Percentiles rank a stretch among this genome's conserved stretches.
Conservation (phyloP, 2,888 invertebrate genomes). For the Notocelia uddmanniana region DNA sequence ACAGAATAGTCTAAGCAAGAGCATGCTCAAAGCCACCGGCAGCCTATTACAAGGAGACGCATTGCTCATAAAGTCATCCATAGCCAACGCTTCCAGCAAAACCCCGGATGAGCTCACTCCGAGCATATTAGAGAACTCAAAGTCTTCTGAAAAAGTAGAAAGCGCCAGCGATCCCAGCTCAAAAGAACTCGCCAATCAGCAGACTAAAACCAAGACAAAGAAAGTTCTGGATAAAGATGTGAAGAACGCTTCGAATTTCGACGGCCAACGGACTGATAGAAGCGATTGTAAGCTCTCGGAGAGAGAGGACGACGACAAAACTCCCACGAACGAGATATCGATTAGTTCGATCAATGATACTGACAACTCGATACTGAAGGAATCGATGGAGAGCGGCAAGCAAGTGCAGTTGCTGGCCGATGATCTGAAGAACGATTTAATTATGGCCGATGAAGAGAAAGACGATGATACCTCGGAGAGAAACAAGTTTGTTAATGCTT, state of each 20-base stretch:
- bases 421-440: slow-evolving; percentile 81
- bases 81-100: slow-evolving; percentile 66
- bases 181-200: slow-evolving; percentile 63
- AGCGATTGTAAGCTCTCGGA: slow-evolving; percentile 63
- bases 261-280: slow-evolving; percentile 67
- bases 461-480: slow-evolving; percentile 83
- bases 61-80: slow-evolving; percentile 74
- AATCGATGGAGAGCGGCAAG: slow-evolving; percentile 82
- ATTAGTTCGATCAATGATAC: slow-evolving; percentile 81
- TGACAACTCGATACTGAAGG: slow-evolving; percentile 79
- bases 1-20: slow-evolving; percentile 80
- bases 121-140: slow-evolving; percentile 64
- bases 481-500: slow-evolving; percentile 82
- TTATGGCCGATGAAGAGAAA: slow-evolving; percentile 82
- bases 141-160: slow-evolving; percentile 54
- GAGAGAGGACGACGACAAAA: slow-evolving; percentile 76
- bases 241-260: slow-evolving; percentile 76
- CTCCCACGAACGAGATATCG: slow-evolving; percentile 82
- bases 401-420: slow-evolving; percentile 77
- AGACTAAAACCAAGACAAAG: slow-evolving; percentile 66
- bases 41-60: slow-evolving; percentile 79
- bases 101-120: slow-evolving; percentile 70
- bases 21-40: slow-evolving; percentile 77
- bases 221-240: slow-evolving; percentile 73
- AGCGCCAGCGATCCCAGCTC: slow-evolving; percentile 51